Conservation (phyloP, 2,888 invertebrate genomes). For the Oscheius sp. region DNA sequence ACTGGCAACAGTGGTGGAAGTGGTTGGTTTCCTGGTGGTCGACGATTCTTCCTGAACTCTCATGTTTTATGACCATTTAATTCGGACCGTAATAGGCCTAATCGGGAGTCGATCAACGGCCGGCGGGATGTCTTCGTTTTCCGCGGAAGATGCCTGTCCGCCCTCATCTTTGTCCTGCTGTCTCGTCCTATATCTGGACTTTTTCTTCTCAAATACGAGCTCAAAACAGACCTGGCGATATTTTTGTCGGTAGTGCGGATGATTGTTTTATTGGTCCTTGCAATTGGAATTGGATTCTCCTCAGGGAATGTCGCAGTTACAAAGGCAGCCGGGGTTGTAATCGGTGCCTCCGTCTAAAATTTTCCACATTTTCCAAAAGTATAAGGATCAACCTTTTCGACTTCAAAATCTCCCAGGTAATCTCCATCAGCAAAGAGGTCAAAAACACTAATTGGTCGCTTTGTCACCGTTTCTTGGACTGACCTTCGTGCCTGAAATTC, state of each 20-base stretch:
- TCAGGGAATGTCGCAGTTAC: slow-evolving; percentile 17
- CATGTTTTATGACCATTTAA: no score
- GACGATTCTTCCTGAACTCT: neutral
- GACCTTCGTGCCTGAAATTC: neutral
- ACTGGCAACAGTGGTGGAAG: neutral
- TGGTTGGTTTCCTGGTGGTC: neutral
- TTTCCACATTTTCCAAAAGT: no score
- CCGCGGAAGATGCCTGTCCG: neutral
- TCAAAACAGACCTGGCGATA: slow-evolving; percentile 1
- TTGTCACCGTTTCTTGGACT: neutral
- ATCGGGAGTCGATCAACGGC: slow-evolving; percentile 34
- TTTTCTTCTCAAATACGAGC: neutral
- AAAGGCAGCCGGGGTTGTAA: slow-evolving; percentile 7
- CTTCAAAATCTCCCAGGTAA: slow-evolving; percentile 54
- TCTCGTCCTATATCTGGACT: neutral
- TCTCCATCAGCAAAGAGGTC: slow-evolving; percentile 51
- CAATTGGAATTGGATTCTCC: slow-evolving; percentile 23
- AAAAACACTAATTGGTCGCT: slow-evolving; percentile 29
- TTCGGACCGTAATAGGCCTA: slow-evolving; percentile 5
- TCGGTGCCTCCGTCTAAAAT: slow-evolving; percentile 6
- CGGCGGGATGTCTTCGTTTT: slow-evolving; percentile 29
- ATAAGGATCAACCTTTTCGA: neutral
- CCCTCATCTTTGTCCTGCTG: neutral
- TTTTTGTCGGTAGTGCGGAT: neutral
- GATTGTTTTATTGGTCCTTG: slow-evolving; percentile 3